Base-by-base conservation (phyloP, 2,888 invertebrate genomes). In the Drosophila pegasa region DNA sequence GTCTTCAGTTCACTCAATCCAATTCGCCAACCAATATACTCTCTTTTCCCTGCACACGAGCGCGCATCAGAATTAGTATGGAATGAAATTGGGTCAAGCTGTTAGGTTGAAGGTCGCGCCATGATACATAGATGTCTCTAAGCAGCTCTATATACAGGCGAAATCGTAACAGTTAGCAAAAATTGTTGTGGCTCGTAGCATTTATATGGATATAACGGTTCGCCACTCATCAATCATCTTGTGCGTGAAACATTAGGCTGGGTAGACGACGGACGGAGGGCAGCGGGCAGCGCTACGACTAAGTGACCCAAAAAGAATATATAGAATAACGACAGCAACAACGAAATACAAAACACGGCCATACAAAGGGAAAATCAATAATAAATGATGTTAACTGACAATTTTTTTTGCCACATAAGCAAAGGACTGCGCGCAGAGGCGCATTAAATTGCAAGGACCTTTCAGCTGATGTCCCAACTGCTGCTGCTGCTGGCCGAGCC, bases 301-400 rank as follows among this genome's bases (percentile, higher is more conserved):
- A 76, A 67, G 48, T 87, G 85, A 84, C 85, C 85, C 81, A 84
- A 77, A 84, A 81, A 83, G 38, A 41, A 45, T 48, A 20, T 48
- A 41, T 29, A 48, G 8, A 22, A 54, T 60, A 22, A 22, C n/a
- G n/a, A n/a, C 16, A 45, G 12, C 43, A 47, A 56, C 33, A 47
- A 20, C 10, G 18, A 61, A 16, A 12, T 38, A 38, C 35, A 45
- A 45, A 51, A 48, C 33, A 33, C n/a, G 20, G n/a, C 14, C 45
- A 43, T 65, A 50, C 70, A 74, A 63, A 48, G 52, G 50, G 48
- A 85, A 86, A 86, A 86, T 86, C 85, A 83, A 86, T 87, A 87
- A 86, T 75, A 86, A 86, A 87, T 86, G 78, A 86, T 86, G 81
- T 85, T 87, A 85, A 78, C 85, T 81, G 75, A 73, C 77, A 81